Evolutionary conservation across 1,140 invertebrate genomes (phyloP).

Genomic region (Monochamus saltuarius): DNA sequence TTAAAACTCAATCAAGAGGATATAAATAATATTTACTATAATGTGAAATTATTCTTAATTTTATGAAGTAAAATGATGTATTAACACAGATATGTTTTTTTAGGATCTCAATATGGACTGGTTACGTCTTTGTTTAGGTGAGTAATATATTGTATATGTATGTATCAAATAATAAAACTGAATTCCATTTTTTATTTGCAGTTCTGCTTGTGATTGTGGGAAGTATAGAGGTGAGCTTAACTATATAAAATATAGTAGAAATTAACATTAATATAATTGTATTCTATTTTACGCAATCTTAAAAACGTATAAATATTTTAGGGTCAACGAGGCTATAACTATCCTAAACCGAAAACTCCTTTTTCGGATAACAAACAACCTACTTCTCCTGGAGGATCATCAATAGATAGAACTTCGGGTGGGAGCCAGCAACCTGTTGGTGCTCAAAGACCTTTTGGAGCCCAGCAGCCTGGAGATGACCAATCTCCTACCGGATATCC

Average conservation of each 20-base stretch:
- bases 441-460: not conserved
- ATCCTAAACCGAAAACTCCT: slow-evolving; percentile 57
- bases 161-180: no score
- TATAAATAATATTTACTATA: no score
- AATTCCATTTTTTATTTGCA: no score
- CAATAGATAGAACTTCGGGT: slow-evolving; percentile 6
- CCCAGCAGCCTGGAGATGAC: slow-evolving; percentile 19
- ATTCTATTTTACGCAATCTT: not conserved
- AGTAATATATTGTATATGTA: no score
- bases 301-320: slow-evolving; percentile 11
- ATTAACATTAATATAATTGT: no score
- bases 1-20: no score
- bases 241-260: not conserved
- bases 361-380: slow-evolving; percentile 16
- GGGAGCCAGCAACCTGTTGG: not conserved
- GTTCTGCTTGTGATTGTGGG: no score
- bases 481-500: slow-evolving; percentile 8
- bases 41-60: no score
- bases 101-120: no score
- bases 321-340: slow-evolving; percentile 58
- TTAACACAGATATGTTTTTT: no score
- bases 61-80: no score
- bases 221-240: not conserved
- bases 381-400: not conserved
- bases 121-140: no score